These are phyloP conservation scores for Stenotaenia linearis DNA, from an alignment of 2,888 invertebrate genomes.

Conservation along the genomic window DNA sequence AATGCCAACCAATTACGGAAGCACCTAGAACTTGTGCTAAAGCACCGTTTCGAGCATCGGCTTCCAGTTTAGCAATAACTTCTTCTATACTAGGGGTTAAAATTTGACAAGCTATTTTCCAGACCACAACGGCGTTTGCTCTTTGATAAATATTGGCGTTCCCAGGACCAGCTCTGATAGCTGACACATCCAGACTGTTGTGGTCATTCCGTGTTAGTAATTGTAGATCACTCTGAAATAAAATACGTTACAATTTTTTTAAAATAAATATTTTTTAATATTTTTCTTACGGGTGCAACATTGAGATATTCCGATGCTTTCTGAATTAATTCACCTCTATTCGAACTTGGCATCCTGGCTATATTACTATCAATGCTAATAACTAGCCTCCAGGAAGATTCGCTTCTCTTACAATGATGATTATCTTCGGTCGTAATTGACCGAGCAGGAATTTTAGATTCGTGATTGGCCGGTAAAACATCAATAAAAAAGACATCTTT, in stretches of 20 bases:
- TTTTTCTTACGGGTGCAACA: slow-evolving; percentile 29
- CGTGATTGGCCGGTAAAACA: slow-evolving; percentile 49
- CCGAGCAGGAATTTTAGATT: slow-evolving; percentile 19
- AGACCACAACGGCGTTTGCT: slow-evolving; percentile 37
- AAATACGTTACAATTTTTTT: not conserved
- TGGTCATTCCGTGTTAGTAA: slow-evolving; percentile 35
- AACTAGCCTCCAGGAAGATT: not conserved
- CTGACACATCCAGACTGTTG: slow-evolving; percentile 36
- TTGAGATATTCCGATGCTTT: slow-evolving; percentile 29
- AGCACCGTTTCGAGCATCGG: slow-evolving; percentile 65
- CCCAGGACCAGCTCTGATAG: slow-evolving; percentile 40
- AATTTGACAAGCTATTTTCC: slow-evolving; percentile 28
- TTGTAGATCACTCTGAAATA: slow-evolving; percentile 35
- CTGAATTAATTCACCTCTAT: not conserved
- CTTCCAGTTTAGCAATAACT: slow-evolving; percentile 57
- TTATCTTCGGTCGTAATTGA: not conserved
- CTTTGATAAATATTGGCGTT: slow-evolving; percentile 36
- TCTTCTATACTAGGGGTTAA: not conserved
- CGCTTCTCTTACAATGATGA: not conserved
- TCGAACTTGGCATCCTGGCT: not conserved
- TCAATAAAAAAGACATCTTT: slow-evolving; percentile 64
- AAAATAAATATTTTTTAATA: not conserved
- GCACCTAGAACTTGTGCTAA: slow-evolving; percentile 62
- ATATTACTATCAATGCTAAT: slow-evolving; percentile 13
- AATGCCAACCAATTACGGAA: slow-evolving; percentile 67